phyloP scores from a whole-genome alignment of 2,797 vertebrate species.

The Hozukius guyotensis region DNA sequence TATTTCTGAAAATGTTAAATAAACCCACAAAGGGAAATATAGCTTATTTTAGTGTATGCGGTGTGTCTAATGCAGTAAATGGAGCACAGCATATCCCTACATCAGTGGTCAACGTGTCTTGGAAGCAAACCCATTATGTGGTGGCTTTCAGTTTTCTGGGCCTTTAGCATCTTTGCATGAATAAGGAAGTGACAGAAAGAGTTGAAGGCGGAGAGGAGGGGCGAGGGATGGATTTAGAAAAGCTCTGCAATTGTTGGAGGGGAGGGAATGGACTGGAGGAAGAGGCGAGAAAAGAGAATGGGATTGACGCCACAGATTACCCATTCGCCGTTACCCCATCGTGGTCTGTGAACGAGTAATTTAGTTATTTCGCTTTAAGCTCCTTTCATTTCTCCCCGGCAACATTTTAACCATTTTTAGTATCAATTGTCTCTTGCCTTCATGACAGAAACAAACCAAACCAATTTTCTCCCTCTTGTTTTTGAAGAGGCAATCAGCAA shows the following conservation, averaged over 20 bases:
- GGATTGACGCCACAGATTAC: slow-evolving; percentile 61
- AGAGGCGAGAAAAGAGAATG: slow-evolving; percentile 43
- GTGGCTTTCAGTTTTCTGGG: slow-evolving; percentile 36
- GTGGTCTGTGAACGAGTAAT: slow-evolving; percentile 58
- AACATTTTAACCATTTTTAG: slow-evolving; percentile 74
- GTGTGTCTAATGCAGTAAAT: slow-evolving; percentile 43
- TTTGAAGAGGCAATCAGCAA: slow-evolving; percentile 78
- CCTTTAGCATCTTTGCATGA: slow-evolving; percentile 55
- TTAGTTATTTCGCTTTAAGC: slow-evolving; percentile 72
- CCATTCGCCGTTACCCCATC: slow-evolving; percentile 32
- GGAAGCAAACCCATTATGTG: slow-evolving; percentile 41
- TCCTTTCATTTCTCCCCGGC: slow-evolving; percentile 67
- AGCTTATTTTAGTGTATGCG: slow-evolving; percentile 8
- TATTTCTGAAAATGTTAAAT: slow-evolving; percentile 6
- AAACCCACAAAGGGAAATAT: slow-evolving; percentile 12
- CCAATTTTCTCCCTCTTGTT: slow-evolving; percentile 74
- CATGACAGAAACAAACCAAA: slow-evolving; percentile 77
- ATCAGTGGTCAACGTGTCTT: slow-evolving; percentile 34
- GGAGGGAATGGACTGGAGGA: slow-evolving; percentile 36
- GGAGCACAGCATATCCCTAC: slow-evolving; percentile 19
- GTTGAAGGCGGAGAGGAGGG: slow-evolving; percentile 14
- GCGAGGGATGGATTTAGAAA: slow-evolving; percentile 56
- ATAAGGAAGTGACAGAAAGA: slow-evolving; percentile 48
- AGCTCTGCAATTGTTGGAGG: slow-evolving; percentile 60
- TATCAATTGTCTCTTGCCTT: slow-evolving; percentile 68